phyloP scores from a whole-genome alignment of 2,888 invertebrate genomes.

The Volucella inanis region DNA sequence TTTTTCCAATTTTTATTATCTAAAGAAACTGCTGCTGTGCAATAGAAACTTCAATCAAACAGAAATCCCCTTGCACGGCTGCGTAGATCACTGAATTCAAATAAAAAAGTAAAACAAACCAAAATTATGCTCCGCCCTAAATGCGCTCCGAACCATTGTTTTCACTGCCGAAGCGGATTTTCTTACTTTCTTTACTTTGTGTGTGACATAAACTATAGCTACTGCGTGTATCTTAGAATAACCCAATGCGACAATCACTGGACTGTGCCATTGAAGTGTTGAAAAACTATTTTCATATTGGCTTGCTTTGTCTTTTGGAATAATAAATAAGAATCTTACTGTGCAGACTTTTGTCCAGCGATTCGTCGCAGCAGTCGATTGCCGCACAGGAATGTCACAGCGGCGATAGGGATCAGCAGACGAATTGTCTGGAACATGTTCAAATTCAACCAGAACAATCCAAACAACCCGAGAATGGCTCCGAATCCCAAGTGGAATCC shows the following conservation, averaged over 20 bases:
- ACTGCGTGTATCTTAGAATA: slow-evolving; percentile 36
- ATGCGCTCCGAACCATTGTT: not conserved
- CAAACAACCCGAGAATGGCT: slow-evolving; percentile 95
- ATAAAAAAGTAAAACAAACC: slow-evolving; percentile 41
- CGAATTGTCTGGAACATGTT: slow-evolving; percentile 98
- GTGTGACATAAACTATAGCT: slow-evolving; percentile 58
- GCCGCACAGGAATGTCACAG: slow-evolving; percentile 96
- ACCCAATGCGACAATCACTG: slow-evolving; percentile 32
- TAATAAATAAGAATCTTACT: slow-evolving; percentile 49
- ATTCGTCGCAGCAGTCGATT: slow-evolving; percentile 94
- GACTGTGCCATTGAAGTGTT: slow-evolving; percentile 35
- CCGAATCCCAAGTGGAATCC: slow-evolving; percentile 95
- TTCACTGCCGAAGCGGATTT: slow-evolving; percentile 3
- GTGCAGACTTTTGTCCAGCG: slow-evolving; percentile 69
- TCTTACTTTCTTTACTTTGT: slow-evolving; percentile 24
- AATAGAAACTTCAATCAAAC: slow-evolving; percentile 61
- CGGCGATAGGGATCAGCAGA: slow-evolving; percentile 92
- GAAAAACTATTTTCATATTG: slow-evolving; percentile 34
- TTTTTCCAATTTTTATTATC: slow-evolving; percentile 48
- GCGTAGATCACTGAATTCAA: slow-evolving; percentile 53
- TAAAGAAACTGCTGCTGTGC: slow-evolving; percentile 42
- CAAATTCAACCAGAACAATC: slow-evolving; percentile 94
- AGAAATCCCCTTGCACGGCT: slow-evolving; percentile 44
- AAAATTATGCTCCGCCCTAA: not conserved
- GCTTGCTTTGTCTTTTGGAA: slow-evolving; percentile 50